Evolutionary conservation across 2,113 vertebrate genomes (phyloP).

Genomic region (Platysternon megacephalum): DNA sequence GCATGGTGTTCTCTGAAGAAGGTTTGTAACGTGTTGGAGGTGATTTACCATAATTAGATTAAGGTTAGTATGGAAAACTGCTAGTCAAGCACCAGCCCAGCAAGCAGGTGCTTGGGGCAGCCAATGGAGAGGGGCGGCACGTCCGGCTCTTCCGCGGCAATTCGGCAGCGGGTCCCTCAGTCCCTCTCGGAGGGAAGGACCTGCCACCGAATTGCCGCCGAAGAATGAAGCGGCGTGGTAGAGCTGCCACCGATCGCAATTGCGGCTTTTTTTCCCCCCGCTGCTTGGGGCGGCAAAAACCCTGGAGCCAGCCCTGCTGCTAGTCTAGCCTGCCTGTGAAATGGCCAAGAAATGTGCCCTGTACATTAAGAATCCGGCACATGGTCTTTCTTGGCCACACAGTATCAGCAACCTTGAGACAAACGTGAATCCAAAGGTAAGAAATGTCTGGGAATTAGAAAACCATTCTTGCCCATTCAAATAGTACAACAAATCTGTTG

Average conservation of each 20-base stretch:
- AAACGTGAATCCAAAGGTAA: background rate
- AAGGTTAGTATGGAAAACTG: background rate
- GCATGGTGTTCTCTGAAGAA: background rate
- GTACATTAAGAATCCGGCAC: background rate
- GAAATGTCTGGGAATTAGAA: background rate
- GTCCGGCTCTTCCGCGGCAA: no score
- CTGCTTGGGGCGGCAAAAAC: no score
- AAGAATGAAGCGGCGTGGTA: no score
- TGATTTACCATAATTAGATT: background rate
- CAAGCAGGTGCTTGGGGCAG: no score
- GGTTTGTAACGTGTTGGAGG: background rate
- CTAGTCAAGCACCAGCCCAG: no score
- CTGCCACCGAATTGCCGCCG: no score
- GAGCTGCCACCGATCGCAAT: no score
- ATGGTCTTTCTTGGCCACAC: background rate
- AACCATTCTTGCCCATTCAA: background rate
- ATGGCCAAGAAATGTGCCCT: background rate
- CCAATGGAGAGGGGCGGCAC: no score
- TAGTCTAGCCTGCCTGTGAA: background rate
- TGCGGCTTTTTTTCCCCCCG: no score
- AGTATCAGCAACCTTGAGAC: background rate
- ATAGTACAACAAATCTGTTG: background rate
- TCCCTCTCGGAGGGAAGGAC: no score
- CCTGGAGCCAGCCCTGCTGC: no score
- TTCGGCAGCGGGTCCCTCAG: no score